Base-by-base conservation (phyloP, 2,113 vertebrate genomes). In the Alosa alosa region DNA sequence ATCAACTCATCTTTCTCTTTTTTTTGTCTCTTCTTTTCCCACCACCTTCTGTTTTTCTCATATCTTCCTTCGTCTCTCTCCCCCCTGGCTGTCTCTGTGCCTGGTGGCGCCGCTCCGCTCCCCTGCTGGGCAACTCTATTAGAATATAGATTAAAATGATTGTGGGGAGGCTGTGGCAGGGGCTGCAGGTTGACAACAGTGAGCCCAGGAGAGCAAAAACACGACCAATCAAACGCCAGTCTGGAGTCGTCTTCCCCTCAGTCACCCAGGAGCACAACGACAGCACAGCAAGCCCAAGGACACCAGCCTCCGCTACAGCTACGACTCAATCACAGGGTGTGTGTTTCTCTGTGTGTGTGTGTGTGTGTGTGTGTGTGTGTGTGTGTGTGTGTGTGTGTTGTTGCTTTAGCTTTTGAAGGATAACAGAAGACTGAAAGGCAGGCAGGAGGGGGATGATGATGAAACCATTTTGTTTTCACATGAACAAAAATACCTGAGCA, bases 71-170 rank as follows among this genome's bases (percentile, higher is more conserved):
- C 44, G 85, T 82, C 81, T 64, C 60, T 64, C 60, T 22, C 4
- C 41, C 2, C 41, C 41, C 41, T 3, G 41, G 41, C 41, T 44
- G 41, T 44, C 1, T 44, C 2, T 44, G 41, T 44, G 41, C 0
- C 47, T 83, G 81, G 20, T 57, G 84, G 50, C 81, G 81, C 85
- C 88, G 84, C 84, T 86, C 82, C 85, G 81, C 85, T 89, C 88
- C 47, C 86, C 87, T 72, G 87, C 84, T 83, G 90, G 85, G 86
- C 44, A 68, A 49, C 44, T 84, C 72, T 81, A 89, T 90, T 90
- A 89, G 25, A 86, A 88, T 86, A 88, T 89, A 91, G 86, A 91
- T 90, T 85, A 88, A 88, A 88, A 36, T 72, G 64, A 36, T 25
- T 11, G 64, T 78, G 84, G 25, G 47, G 47, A 49, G 47, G 47